Conservation (phyloP, 1,140 invertebrate genomes). For the Laodelphax striatellus region DNA sequence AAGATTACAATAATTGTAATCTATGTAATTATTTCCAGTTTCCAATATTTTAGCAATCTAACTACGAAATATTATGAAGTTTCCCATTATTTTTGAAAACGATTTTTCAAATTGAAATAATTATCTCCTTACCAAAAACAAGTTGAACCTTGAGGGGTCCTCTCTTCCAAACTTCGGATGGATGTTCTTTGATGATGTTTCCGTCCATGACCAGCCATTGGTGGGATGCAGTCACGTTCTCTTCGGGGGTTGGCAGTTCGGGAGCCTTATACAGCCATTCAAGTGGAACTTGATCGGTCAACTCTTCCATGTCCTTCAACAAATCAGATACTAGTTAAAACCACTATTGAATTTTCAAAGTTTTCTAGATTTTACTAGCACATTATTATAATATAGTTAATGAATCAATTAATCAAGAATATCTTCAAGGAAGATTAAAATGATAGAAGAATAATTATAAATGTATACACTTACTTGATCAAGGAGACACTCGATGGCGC, state of each 20-base stretch:
- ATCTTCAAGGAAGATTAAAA: too few species aligned
- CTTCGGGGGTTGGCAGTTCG: slow-evolving; percentile 43
- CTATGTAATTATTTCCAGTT: too few species aligned
- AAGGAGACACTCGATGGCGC: slow-evolving; percentile 41
- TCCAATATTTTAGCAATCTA: too few species aligned
- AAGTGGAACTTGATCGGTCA: slow-evolving; percentile 52
- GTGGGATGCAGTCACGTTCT: slow-evolving; percentile 36
- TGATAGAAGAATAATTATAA: too few species aligned
- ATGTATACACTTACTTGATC: slow-evolving; percentile 26
- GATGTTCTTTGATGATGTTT: slow-evolving; percentile 46
- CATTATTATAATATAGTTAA: too few species aligned
- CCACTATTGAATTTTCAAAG: too few species aligned
- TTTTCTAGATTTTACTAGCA: too few species aligned
- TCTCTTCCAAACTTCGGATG: slow-evolving; percentile 43
- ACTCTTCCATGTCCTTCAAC: slow-evolving; percentile 38
- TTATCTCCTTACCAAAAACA: slow-evolving; percentile 40
- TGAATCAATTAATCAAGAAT: too few species aligned
- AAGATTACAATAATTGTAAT: too few species aligned
- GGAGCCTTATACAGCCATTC: slow-evolving; percentile 49
- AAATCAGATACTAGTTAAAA: too few species aligned
- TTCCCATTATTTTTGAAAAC: too few species aligned
- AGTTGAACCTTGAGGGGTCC: slow-evolving; percentile 39
- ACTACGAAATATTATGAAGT: too few species aligned
- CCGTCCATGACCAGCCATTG: slow-evolving; percentile 67
- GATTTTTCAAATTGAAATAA: neutral